Conservation (phyloP, 2,113 vertebrate species). For the pig (Sus scrofa) region DNA sequence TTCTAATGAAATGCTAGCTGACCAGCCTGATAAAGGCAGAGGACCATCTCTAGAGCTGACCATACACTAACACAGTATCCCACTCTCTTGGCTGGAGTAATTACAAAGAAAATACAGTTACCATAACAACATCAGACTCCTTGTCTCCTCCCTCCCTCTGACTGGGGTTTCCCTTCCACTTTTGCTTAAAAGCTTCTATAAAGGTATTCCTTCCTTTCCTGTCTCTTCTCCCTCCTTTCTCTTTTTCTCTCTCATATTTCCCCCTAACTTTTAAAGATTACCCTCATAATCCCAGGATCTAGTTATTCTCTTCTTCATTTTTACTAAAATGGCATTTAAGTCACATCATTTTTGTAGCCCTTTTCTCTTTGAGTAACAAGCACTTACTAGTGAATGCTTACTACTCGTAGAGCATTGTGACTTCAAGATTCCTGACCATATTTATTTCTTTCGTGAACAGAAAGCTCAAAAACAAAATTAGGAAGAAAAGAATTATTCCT, state of each 20-base stretch:
- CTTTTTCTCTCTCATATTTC: neutral
- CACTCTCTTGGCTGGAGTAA: neutral
- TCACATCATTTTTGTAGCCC: neutral
- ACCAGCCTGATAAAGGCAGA: constrained; percentile 6
- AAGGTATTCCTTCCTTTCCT: neutral
- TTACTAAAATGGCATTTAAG: neutral
- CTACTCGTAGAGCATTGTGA: neutral
- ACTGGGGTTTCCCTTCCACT: neutral
- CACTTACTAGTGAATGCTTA: neutral
- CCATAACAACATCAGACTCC: neutral
- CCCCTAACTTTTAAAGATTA: neutral
- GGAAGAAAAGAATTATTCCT: constrained; percentile 5
- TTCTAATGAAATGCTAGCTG: constrained; percentile 35
- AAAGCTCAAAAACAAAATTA: neutral
- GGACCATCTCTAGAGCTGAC: constrained; percentile 35
- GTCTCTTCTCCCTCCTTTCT: neutral
- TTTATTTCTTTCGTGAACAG: neutral
- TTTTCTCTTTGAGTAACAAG: neutral
- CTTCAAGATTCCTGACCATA: neutral
- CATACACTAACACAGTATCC: neutral
- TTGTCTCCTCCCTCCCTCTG: constrained; percentile 11
- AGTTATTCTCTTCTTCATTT: neutral
- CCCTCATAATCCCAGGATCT: neutral
- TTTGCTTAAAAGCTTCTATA: constrained; percentile 29
- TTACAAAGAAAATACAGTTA: constrained; percentile 13